A percentile compares a stretch with the other conserved stretches of the same genome.
Evolutionary conservation across 2,113 vertebrate genomes (phyloP).

Genomic region (Epinephelus fuscoguttatus): DNA sequence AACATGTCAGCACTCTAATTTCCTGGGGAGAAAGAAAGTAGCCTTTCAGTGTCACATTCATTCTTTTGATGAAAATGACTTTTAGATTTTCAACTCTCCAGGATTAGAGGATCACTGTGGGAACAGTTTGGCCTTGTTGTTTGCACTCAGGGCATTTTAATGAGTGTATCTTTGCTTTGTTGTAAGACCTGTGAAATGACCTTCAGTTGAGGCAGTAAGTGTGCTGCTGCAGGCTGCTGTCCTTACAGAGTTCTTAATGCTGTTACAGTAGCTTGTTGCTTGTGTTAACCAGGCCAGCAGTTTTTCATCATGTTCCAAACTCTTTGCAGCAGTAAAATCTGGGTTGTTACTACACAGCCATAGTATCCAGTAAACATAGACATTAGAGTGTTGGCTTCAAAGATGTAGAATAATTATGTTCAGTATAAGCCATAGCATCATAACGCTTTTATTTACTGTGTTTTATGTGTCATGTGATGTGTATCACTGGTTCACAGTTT

Average conservation of each 20-base stretch:
- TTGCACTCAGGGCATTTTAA: conserved; percentile 21
- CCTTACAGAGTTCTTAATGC: not conserved
- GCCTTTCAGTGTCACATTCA: not conserved
- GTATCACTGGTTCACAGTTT: not conserved
- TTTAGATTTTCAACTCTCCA: not conserved
- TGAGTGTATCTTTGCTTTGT: conserved; percentile 27
- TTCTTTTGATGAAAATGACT: not conserved
- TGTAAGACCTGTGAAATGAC: conserved; percentile 23
- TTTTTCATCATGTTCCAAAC: conserved; percentile 5
- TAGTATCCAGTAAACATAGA: not conserved
- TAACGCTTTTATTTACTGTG: not conserved
- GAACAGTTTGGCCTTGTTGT: conserved; percentile 16
- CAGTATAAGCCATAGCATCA: not conserved
- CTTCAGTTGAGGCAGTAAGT: not conserved
- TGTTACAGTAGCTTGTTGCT: not conserved
- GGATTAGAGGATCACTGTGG: not conserved
- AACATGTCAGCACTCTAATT: not conserved
- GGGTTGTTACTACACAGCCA: not conserved
- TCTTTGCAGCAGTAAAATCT: conserved; percentile 12
- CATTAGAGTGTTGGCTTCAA: not conserved
- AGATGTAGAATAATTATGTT: not conserved
- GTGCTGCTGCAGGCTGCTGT: conserved; percentile 8
- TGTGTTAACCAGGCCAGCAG: conserved; percentile 31
- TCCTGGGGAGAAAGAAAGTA: not conserved
- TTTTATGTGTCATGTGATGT: not conserved